Percentiles rank a stretch among this genome's conserved stretches.
phyloP scores from a whole-genome alignment of 1,140 invertebrate genomes.

The Aethina tumida region DNA sequence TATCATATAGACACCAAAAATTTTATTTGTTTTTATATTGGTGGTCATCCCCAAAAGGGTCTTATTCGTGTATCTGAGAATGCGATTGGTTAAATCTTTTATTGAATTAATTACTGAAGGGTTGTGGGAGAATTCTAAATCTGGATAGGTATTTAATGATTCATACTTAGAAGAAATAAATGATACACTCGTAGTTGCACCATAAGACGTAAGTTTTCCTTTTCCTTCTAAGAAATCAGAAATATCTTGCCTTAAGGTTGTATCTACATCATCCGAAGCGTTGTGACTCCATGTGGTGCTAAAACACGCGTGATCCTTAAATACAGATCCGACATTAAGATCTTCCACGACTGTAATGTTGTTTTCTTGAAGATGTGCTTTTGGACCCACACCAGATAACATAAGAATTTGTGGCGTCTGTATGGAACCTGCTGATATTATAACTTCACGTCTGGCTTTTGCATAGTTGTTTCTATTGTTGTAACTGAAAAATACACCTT shows the following conservation, averaged over 20 bases:
- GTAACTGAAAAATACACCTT: slow-evolving; percentile 41
- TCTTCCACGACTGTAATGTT: slow-evolving; percentile 34
- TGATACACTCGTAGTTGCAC: no score
- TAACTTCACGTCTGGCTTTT: slow-evolving; percentile 38
- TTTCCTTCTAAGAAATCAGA: slow-evolving; percentile 37
- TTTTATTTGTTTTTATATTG: neutral
- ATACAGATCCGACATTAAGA: slow-evolving; percentile 52
- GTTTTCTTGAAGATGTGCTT: slow-evolving; percentile 37
- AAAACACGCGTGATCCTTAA: slow-evolving; percentile 58
- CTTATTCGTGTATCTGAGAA: neutral
- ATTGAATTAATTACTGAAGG: slow-evolving; percentile 68
- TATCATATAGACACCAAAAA: neutral
- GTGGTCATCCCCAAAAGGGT: neutral
- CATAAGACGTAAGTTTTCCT: slow-evolving; percentile 71
- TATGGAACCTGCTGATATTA: slow-evolving; percentile 41
- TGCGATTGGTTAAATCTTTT: slow-evolving; percentile 56
- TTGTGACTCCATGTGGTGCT: neutral
- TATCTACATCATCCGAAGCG: slow-evolving; percentile 2
- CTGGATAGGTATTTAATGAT: slow-evolving; percentile 60
- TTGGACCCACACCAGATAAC: slow-evolving; percentile 47
- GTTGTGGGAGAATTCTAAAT: slow-evolving; percentile 59
- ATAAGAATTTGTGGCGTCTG: slow-evolving; percentile 44
- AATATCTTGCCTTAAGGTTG: no score
- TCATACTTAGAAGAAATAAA: no score
- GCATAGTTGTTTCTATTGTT: slow-evolving; percentile 25